phyloP scores from a whole-genome alignment of 2,797 vertebrate genomes.

The Sparus aurata region DNA sequence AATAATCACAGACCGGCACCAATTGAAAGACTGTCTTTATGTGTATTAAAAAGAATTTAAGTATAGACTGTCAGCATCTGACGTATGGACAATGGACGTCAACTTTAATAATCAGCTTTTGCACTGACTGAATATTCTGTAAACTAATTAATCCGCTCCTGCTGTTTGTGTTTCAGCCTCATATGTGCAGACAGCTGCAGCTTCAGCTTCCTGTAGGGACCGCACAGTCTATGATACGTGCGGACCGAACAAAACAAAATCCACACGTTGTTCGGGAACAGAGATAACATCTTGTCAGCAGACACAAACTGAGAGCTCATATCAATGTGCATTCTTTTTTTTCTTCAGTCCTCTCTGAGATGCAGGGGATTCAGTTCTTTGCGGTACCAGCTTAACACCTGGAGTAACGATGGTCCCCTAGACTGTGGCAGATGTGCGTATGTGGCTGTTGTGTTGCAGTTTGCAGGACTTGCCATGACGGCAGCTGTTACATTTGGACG shows the following conservation, averaged over 20 bases:
- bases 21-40: neutral
- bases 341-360: neutral
- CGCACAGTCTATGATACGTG: too few relatives aligned
- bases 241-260: neutral
- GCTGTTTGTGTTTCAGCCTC: neutral
- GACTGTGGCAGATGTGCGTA: neutral
- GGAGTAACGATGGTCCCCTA: neutral
- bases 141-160: neutral
- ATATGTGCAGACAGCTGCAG: conserved; percentile 4
- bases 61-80: neutral
- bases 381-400: neutral
- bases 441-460: neutral
- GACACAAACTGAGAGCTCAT: neutral
- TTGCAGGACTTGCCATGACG: neutral
- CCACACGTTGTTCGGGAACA: neutral
- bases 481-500: neutral
- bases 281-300: neutral
- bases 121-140: neutral
- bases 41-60: neutral
- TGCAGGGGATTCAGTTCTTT: neutral
- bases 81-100: neutral
- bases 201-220: neutral
- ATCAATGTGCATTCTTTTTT: neutral
- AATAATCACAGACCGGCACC: neutral
- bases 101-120: neutral